Percentiles rank a stretch among this genome's conserved stretches.
Evolutionary conservation across 2,888 invertebrate species (phyloP).

Genomic region (Drosophila trichaetosa): DNA sequence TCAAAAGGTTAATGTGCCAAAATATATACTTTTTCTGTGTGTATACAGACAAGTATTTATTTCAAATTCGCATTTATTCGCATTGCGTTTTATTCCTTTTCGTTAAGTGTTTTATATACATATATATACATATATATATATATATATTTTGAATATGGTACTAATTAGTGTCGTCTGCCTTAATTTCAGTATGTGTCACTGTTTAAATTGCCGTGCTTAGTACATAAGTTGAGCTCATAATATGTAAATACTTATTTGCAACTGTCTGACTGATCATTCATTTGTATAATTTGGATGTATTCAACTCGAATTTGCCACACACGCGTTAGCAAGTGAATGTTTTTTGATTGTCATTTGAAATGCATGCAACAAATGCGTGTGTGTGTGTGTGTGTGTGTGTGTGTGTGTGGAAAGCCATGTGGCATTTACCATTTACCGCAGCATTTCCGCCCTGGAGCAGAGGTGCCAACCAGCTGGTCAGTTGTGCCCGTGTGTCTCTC

Average conservation of each 20-base stretch:
- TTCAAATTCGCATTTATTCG: not conserved
- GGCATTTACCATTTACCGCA: conserved; percentile 45
- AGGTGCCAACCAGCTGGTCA: conserved; percentile 49
- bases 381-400: conserved; percentile 3
- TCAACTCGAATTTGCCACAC: not conserved
- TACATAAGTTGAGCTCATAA: not conserved
- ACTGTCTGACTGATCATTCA: not conserved
- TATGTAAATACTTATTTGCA: not conserved
- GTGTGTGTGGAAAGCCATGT: conserved; percentile 32
- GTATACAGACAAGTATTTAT: not conserved
- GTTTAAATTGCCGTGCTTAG: not conserved
- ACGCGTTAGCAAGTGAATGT: conserved; percentile 15
- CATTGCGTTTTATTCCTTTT: not conserved
- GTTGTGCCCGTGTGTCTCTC: conserved; percentile 24
- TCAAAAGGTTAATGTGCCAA: not conserved
- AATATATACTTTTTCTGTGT: not conserved
- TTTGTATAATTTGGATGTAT: not conserved
- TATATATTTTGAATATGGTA: not conserved
- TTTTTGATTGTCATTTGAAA: conserved; percentile 21
- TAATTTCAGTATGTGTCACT: not conserved
- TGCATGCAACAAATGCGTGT: conserved; percentile 27
- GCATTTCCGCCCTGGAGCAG: conserved; percentile 54
- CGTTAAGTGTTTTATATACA: not conserved
- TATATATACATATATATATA: too few relatives aligned
- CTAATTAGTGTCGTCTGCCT: not conserved